Evolutionary conservation across 2,888 invertebrate genomes (phyloP), one percentile per base, ranked within the genome.

Genomic region (Balanococcus diminutus): DNA sequence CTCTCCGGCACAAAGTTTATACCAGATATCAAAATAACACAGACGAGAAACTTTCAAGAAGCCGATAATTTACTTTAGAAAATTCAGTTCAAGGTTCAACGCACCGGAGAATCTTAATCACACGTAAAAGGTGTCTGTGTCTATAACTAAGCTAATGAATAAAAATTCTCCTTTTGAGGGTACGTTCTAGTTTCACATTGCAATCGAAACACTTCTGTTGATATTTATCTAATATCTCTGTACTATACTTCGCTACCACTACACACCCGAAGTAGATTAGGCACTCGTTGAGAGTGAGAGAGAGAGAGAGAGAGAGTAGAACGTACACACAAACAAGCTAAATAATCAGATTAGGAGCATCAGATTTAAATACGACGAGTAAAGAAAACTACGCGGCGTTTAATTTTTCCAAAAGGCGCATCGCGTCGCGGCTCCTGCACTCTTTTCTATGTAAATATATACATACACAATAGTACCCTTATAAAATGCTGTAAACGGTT

Each of bases 401-500:
- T 75, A 32, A 75, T 31, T 75, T 75, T 75, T 75, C 22, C 32
- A 67, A 32, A 75, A 75, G 75, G 75, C 36, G 75, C 75, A 32
- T 32, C 51, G 51, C 51, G 51, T 32, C 51, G 51, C 51, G 51
- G 51, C 51, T 51, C 51, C 42, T 5, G 8, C 19, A 19, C 51
- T 51, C 8, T 75, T 32, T 32, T 31, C n/a, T n/a, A n/a, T n/a
- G 31, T 75, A 75, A 75, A 75, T 75, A 75, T 67, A 28, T 75
- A 75, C 75, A 32, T 67, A 28, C 28, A 75, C 32, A 32, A 75
- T 32, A 11, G 75, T 75, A 32, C 67, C 75, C 32, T 75, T 75
- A 75, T 75, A 32, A 51, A 75, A 75, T 75, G 75, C 75, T 11
- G 75, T 75, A 75, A 75, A 75, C 75, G 75, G 75, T 75, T 75